phyloP scores from a whole-genome alignment of 2,113 vertebrate species.

The Puffinus mauretanicus region DNA sequence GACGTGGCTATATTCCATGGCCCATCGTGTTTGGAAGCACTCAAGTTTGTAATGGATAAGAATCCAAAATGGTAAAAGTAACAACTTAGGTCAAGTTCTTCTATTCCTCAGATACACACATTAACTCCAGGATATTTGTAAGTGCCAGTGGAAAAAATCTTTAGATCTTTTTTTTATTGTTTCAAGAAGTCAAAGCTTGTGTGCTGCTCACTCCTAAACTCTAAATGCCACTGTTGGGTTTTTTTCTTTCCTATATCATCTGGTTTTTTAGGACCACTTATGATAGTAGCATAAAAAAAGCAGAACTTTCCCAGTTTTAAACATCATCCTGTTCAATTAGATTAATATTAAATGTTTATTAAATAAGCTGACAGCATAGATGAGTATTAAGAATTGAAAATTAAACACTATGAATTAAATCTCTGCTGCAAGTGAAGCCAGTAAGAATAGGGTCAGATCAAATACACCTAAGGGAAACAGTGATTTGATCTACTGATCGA shows the following conservation, averaged over 20 bases:
- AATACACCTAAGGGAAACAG: conserved; percentile 13
- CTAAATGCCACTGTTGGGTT: background rate
- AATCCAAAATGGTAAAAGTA: background rate
- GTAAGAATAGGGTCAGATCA: background rate
- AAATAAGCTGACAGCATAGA: background rate
- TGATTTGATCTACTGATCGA: background rate
- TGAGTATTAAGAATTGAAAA: conserved; percentile 6
- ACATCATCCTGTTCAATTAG: background rate
- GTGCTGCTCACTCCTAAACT: background rate
- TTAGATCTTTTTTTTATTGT: background rate
- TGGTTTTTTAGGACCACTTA: background rate
- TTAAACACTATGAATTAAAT: background rate
- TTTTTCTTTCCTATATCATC: background rate
- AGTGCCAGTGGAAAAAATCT: background rate
- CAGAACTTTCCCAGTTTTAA: background rate
- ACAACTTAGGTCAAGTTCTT: background rate
- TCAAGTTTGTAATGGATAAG: background rate
- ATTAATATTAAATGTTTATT: conserved; percentile 13
- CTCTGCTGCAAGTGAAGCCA: background rate
- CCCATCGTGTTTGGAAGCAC: background rate
- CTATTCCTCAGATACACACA: background rate
- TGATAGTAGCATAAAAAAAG: background rate
- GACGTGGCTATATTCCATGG: background rate
- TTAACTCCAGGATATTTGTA: background rate
- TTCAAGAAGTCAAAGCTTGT: background rate